Conservation (phyloP, 2,888 invertebrate species). For the Calliphora vomitoria region DNA sequence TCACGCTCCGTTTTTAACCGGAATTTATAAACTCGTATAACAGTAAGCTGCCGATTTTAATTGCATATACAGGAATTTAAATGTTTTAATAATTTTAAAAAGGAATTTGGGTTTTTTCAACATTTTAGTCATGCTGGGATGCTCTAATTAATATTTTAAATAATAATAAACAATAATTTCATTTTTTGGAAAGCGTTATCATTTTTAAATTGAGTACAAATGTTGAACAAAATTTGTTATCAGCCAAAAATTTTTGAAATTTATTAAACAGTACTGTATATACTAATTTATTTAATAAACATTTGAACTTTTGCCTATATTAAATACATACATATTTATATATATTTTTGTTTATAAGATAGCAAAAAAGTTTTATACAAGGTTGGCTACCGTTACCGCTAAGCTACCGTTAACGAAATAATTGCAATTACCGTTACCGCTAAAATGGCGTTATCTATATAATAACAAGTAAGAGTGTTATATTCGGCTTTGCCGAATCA, state of each 20-base stretch:
- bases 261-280: background rate
- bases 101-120: conserved; percentile 13
- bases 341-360: too few relatives aligned
- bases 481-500: too few relatives aligned
- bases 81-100: background rate
- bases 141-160: conserved; percentile 21
- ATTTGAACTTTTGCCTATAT: background rate
- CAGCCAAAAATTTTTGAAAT: background rate
- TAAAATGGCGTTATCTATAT: too few relatives aligned
- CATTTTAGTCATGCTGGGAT: conserved; percentile 12
- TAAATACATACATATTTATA: background rate
- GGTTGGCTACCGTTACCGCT: too few relatives aligned
- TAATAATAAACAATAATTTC: background rate
- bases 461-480: too few relatives aligned
- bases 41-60: background rate
- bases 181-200: conserved; percentile 11
- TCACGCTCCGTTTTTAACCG: background rate
- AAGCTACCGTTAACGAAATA: too few relatives aligned
- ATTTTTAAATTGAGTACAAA: conserved; percentile 15
- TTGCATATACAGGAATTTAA: conserved; percentile 1
- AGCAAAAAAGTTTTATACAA: too few relatives aligned
- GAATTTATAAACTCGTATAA: background rate
- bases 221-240: conserved; percentile 17
- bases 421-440: too few relatives aligned
- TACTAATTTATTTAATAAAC: background rate